Conservation (phyloP, 2,797 vertebrate genomes). For the Denticeps clupeoides region DNA sequence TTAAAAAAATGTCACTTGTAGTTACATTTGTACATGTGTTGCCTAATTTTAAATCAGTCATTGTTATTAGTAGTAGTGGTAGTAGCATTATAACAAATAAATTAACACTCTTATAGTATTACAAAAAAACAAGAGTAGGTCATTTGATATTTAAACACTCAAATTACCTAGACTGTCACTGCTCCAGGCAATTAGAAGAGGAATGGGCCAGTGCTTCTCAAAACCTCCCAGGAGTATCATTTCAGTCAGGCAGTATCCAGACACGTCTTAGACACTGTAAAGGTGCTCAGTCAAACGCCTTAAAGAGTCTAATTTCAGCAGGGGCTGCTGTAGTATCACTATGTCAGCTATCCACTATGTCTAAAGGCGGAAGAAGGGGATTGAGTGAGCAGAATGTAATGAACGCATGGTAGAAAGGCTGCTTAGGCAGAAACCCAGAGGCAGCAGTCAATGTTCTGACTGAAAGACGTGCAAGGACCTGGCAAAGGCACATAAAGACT, state of each 20-base stretch:
- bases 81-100: too few species aligned
- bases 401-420: background rate
- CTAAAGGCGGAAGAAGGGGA: background rate
- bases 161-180: too few species aligned
- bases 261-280: background rate
- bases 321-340: background rate
- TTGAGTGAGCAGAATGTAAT: slow-evolving; percentile 1
- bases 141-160: too few species aligned
- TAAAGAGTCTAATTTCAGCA: background rate
- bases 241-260: background rate
- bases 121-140: background rate
- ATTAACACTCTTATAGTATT: background rate
- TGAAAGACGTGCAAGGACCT: too few species aligned
- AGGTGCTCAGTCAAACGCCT: background rate
- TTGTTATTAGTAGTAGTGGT: too few species aligned
- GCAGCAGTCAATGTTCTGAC: background rate
- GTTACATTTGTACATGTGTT: too few species aligned
- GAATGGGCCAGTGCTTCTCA: background rate
- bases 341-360: background rate
- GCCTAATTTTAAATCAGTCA: too few species aligned
- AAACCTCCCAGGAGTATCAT: slow-evolving; percentile 3
- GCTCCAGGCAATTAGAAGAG: background rate
- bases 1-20: too few species aligned
- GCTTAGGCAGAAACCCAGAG: background rate
- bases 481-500: too few species aligned